Conservation (phyloP, 2,888 invertebrate species). For the Catocala sponsa region DNA sequence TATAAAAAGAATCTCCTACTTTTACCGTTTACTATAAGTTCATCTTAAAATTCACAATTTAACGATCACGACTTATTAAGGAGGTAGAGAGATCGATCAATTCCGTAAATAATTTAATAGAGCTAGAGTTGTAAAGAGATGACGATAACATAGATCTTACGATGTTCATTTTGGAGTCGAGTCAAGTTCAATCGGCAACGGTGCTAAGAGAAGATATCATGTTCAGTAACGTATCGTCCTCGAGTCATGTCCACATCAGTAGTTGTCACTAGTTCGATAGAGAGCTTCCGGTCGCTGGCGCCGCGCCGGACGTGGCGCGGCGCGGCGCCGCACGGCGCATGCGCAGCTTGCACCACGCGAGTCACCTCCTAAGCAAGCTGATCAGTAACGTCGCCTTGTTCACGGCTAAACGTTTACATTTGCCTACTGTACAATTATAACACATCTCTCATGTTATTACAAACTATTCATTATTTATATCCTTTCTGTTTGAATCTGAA, state of each 20-base stretch:
- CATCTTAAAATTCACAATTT: conserved; percentile 75
- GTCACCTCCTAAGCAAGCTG: conserved; percentile 17
- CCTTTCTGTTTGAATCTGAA: neutral
- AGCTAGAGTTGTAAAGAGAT: conserved; percentile 72
- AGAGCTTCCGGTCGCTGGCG: conserved; percentile 66
- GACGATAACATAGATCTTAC: conserved; percentile 76
- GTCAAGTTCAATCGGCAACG: conserved; percentile 75
- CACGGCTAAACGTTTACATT: conserved; percentile 19
- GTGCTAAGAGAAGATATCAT: conserved; percentile 78
- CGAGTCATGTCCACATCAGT: conserved; percentile 71
- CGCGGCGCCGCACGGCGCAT: conserved; percentile 31
- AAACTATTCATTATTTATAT: neutral
- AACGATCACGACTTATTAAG: conserved; percentile 65
- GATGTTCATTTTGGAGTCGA: conserved; percentile 70
- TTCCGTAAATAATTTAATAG: conserved; percentile 71
- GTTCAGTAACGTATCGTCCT: conserved; percentile 61
- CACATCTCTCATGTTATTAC: neutral
- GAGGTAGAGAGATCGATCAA: conserved; percentile 66
- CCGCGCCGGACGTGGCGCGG: conserved; percentile 47
- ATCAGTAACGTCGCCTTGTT: conserved; percentile 19
- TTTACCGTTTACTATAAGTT: conserved; percentile 78
- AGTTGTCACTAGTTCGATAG: conserved; percentile 75
- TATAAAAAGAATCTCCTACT: conserved; percentile 80
- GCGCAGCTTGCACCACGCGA: conserved; percentile 6
- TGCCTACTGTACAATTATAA: conserved; percentile 1